Evolutionary conservation across 2,888 invertebrate species (phyloP).

Genomic region (Lymantria dispar): DNA sequence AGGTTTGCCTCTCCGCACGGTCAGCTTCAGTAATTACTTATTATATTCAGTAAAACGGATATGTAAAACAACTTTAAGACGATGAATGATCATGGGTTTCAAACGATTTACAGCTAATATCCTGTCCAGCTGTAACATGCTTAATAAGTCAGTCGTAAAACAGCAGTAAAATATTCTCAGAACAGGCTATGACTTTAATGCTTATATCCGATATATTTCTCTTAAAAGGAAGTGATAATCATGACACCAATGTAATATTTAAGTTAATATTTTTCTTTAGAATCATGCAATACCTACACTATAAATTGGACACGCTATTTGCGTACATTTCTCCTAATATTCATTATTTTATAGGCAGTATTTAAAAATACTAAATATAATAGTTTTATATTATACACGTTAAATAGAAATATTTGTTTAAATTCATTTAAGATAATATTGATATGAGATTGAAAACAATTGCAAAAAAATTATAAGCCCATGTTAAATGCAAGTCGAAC

Average conservation of each 20-base stretch:
- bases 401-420: no score
- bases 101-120: conserved; percentile 67
- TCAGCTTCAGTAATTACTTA: conserved; percentile 67
- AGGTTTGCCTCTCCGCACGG: conserved; percentile 62
- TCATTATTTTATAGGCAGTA: no score
- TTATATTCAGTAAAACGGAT: conserved; percentile 72
- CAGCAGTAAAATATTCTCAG: conserved; percentile 54
- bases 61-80: conserved; percentile 66
- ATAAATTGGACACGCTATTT: no score
- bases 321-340: no score
- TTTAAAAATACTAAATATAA: no score
- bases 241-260: conserved; percentile 7
- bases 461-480: conserved; percentile 16
- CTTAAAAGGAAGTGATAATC: conserved; percentile 14
- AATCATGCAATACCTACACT: not conserved
- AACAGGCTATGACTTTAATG: conserved; percentile 35
- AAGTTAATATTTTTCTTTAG: not conserved
- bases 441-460: conserved; percentile 26
- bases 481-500: conserved; percentile 41
- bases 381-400: no score
- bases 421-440: conserved; percentile 2
- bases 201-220: conserved; percentile 38
- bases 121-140: conserved; percentile 61
- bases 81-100: conserved; percentile 57
- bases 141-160: conserved; percentile 60